phyloP scores from a whole-genome alignment of 2,797 vertebrate genomes.

The Chiroxiphia lanceolata region DNA sequence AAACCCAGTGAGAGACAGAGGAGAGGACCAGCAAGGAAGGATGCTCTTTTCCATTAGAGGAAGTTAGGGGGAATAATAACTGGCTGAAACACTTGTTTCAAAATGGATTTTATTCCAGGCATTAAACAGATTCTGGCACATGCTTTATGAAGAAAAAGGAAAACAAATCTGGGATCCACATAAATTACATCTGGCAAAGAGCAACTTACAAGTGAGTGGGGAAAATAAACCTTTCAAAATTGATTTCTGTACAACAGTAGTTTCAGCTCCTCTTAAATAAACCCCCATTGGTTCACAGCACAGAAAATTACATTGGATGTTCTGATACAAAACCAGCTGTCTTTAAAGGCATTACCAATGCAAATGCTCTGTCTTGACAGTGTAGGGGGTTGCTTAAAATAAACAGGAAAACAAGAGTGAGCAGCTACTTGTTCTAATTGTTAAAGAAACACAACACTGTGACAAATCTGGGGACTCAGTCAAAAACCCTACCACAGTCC shows the following conservation, averaged over 20 bases:
- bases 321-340: slow-evolving; percentile 4
- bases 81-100: slow-evolving; percentile 46
- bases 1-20: not conserved
- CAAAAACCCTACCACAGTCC: not conserved
- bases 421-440: not conserved
- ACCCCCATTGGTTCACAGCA: not conserved
- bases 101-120: slow-evolving; percentile 79
- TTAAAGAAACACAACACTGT: not conserved
- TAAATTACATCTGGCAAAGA: slow-evolving; percentile 64
- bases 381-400: not conserved
- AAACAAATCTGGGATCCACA: slow-evolving; percentile 58
- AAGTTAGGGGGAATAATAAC: not conserved
- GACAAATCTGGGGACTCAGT: not conserved
- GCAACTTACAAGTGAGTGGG: slow-evolving; percentile 29
- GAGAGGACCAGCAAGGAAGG: not conserved
- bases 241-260: slow-evolving; percentile 32
- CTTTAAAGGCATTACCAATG: not conserved
- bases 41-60: not conserved
- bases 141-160: slow-evolving; percentile 77
- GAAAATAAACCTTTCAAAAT: slow-evolving; percentile 55
- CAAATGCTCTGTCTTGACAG: not conserved
- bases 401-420: not conserved
- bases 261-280: slow-evolving; percentile 51
- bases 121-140: slow-evolving; percentile 74
- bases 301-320: not conserved